phyloP scores from a whole-genome alignment of 2,797 vertebrate genomes.

The Amniataba percoides region DNA sequence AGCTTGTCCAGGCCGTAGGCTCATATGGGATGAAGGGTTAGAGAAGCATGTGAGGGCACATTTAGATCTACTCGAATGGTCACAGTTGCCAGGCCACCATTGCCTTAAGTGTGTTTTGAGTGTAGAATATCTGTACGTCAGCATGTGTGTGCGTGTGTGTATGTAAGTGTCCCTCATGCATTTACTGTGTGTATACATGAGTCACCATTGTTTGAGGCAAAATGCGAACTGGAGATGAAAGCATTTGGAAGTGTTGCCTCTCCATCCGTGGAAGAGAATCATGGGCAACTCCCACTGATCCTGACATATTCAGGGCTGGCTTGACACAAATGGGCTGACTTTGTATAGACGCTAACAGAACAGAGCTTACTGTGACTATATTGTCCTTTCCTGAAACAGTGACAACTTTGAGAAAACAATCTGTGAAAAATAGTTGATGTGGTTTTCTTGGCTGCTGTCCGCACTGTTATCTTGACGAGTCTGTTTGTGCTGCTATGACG shows the following conservation, averaged over 20 bases:
- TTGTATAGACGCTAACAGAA: conserved; percentile 5
- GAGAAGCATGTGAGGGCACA: conserved; percentile 41
- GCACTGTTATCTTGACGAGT: conserved; percentile 36
- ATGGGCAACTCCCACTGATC: background rate
- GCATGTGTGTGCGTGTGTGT: conserved; percentile 19
- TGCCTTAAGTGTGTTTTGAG: conserved; percentile 76
- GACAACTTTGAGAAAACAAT: conserved; percentile 31
- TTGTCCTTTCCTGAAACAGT: conserved; percentile 31
- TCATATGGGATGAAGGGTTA: conserved; percentile 28
- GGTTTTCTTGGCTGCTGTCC: conserved; percentile 36
- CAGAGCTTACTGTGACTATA: background rate
- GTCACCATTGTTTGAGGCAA: conserved; percentile 51
- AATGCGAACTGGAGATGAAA: conserved; percentile 28
- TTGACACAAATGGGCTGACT: conserved; percentile 6
- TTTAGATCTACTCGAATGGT: conserved; percentile 69
- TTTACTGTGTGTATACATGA: conserved; percentile 29
- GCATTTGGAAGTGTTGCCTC: conserved; percentile 5
- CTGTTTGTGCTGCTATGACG: conserved; percentile 54
- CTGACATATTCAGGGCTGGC: conserved; percentile 3
- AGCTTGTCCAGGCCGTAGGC: conserved; percentile 30
- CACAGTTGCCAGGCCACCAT: conserved; percentile 76
- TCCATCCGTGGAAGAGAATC: conserved; percentile 13
- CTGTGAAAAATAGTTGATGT: conserved; percentile 26
- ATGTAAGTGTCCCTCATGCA: conserved; percentile 17
- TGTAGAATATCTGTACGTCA: conserved; percentile 52